Conservation (phyloP, 2,113 vertebrate species). For the Ardeotis arabs region DNA sequence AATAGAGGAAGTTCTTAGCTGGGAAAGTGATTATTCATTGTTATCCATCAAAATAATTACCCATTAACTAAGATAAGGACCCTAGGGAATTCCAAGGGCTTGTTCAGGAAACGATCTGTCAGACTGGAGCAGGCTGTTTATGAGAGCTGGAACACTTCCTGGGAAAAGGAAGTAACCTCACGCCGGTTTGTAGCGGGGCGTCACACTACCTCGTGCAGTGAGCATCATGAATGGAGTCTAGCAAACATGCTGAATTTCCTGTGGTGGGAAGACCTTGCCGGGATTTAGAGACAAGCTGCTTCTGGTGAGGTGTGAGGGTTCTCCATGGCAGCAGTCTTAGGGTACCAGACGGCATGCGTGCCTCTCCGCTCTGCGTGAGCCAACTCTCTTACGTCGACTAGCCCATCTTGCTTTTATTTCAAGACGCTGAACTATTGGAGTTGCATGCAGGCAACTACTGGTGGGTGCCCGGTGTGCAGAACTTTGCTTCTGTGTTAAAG, state of each 20-base stretch:
- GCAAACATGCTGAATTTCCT: rapidly evolving
- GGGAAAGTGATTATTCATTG: slow-evolving; percentile 78
- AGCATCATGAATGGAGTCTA: not conserved
- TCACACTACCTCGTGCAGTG: rapidly evolving
- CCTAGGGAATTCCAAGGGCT: slow-evolving; percentile 77
- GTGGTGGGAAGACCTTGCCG: not conserved
- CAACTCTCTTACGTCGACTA: rapidly evolving
- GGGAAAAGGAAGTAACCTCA: slow-evolving; percentile 73
- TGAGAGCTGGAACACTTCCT: slow-evolving; percentile 63
- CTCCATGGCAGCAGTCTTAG: rapidly evolving
- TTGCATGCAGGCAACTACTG: not conserved
- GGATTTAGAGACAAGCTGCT: not conserved
- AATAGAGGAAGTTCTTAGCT: slow-evolving; percentile 83
- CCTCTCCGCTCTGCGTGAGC: not conserved
- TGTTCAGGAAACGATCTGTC: slow-evolving; percentile 77
- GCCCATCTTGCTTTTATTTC: not conserved
- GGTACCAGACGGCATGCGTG: rapidly evolving
- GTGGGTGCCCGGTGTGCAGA: not conserved
- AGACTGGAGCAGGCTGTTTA: slow-evolving; percentile 57
- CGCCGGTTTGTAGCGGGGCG: not conserved
- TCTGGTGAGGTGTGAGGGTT: not conserved
- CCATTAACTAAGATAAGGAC: slow-evolving; percentile 75
- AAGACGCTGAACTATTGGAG: not conserved
- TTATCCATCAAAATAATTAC: slow-evolving; percentile 77
- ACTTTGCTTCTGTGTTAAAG: not conserved